Evolutionary conservation across 2,113 vertebrate genomes (phyloP), one percentile per base, ranked within the genome.

Genomic region (Malurus melanocephalus): DNA sequence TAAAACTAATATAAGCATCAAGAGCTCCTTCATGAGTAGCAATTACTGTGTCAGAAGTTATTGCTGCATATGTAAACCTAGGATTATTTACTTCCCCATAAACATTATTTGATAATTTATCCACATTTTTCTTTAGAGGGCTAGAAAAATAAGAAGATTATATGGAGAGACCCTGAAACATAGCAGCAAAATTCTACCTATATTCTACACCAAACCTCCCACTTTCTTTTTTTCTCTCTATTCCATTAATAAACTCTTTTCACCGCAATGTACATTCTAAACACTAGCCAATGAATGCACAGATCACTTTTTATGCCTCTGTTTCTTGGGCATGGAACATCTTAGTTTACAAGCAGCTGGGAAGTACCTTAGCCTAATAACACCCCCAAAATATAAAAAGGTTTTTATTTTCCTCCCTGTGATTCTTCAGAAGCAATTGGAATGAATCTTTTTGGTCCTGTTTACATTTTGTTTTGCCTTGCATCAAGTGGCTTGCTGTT

Each of bases 1-100:
- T 82, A 82, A 91, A 85, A 89, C 64, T 80, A 83, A 93, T 69
- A 71, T 3, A 87, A 73, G 43, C 79, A 89, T 73, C 59, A 74
- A 85, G 60, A 89, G 79, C 72, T 89, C 76, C 72, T 92, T 92
- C 64, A 64, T 51, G 43, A 91, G 68, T 35, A 80, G 67, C 85
- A 92, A 89, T 95, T 94, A 85, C 64, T 55, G 27, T 53, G 68
- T 91, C 85, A 91, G 32, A 92, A 87, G 67, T 85, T 92, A 89
- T 40, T 85, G 80, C 64, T 46, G 27, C 26, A 26, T 38, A 77
- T 30, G 43, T 59, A 87, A 87, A 94, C 83, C 33, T n/a, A 59
- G 33, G 38, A 87, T 91, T 94, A 92, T 91, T 93, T 94, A 93
- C 49, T 79, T 92, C 30, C 38, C 38, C 16, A 51, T 85, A 92